phyloP scores from a whole-genome alignment of 2,797 vertebrate genomes.

The Enteromius unitaeniatus region DNA sequence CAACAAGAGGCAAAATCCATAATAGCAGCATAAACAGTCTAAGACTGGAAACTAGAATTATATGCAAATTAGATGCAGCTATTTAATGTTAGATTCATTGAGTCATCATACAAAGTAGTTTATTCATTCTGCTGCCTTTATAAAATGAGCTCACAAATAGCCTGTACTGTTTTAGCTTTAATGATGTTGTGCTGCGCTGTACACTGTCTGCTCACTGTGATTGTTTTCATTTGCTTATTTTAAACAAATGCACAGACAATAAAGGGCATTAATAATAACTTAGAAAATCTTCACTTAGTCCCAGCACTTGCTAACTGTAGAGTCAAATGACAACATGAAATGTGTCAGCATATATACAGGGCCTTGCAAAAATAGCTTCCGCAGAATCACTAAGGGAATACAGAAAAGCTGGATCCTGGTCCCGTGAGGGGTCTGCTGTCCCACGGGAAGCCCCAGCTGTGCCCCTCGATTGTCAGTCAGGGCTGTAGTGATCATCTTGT shows the following conservation, averaged over 20 bases:
- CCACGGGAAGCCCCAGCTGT: not conserved
- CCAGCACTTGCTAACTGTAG: not conserved
- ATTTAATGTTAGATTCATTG: slow-evolving; percentile 40
- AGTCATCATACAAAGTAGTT: slow-evolving; percentile 7
- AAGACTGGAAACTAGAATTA: slow-evolving; percentile 18
- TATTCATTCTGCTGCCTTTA: slow-evolving; percentile 20
- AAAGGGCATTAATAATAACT: not conserved
- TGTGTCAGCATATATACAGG: not conserved
- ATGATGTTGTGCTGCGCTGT: not conserved
- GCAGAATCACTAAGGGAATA: not conserved
- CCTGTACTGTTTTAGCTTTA: not conserved
- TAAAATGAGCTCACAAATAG: slow-evolving; percentile 14
- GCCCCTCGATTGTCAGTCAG: slow-evolving; percentile 9
- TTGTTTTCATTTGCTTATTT: slow-evolving; percentile 12
- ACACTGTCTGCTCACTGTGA: not conserved
- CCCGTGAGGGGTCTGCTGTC: not conserved
- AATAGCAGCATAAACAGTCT: slow-evolving; percentile 17
- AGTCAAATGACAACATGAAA: not conserved
- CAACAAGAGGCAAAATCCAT: slow-evolving; percentile 14
- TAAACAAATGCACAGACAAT: not conserved
- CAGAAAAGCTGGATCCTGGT: not conserved
- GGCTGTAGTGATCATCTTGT: slow-evolving; percentile 7
- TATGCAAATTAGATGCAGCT: slow-evolving; percentile 35
- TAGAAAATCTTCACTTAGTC: too few species aligned
- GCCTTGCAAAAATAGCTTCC: not conserved